Evolutionary conservation across 2,113 vertebrate genomes (phyloP).

Genomic region (Boleophthalmus pectinirostris): DNA sequence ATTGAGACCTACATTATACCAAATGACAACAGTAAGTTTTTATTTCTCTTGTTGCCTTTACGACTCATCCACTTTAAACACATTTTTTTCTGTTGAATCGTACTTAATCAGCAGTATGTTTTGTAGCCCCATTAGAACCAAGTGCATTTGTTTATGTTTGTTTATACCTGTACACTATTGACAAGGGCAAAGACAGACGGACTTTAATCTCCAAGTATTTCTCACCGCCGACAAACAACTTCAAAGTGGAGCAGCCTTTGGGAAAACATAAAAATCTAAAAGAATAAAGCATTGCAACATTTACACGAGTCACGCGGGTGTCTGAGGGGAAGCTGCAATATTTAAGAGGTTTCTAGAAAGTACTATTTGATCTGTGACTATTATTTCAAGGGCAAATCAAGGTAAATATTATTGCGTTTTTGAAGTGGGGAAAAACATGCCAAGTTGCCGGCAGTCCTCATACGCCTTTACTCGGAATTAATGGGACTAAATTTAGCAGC

Average conservation of each 20-base stretch:
- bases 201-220: constrained; percentile 60
- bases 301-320: constrained; percentile 59
- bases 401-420: constrained; percentile 61
- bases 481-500: constrained; percentile 43
- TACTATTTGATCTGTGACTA: constrained; percentile 59
- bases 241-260: constrained; percentile 52
- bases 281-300: constrained; percentile 56
- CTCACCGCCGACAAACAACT: constrained; percentile 42
- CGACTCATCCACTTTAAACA: background rate
- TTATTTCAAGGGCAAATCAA: constrained; percentile 67
- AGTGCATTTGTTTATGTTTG: constrained; percentile 9
- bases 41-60: background rate
- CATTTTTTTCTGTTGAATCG: background rate
- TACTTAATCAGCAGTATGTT: background rate
- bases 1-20: no score
- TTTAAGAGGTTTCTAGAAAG: constrained; percentile 57
- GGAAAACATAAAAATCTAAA: constrained; percentile 9
- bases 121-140: constrained; percentile 27
- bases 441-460: constrained; percentile 41
- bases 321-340: constrained; percentile 57
- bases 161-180: constrained; percentile 35
- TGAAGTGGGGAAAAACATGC: constrained; percentile 53
- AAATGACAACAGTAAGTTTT: background rate
- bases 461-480: constrained; percentile 11
- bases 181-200: constrained; percentile 35